Conservation (phyloP, 2,797 vertebrate species). For the Thaleichthys pacificus region DNA sequence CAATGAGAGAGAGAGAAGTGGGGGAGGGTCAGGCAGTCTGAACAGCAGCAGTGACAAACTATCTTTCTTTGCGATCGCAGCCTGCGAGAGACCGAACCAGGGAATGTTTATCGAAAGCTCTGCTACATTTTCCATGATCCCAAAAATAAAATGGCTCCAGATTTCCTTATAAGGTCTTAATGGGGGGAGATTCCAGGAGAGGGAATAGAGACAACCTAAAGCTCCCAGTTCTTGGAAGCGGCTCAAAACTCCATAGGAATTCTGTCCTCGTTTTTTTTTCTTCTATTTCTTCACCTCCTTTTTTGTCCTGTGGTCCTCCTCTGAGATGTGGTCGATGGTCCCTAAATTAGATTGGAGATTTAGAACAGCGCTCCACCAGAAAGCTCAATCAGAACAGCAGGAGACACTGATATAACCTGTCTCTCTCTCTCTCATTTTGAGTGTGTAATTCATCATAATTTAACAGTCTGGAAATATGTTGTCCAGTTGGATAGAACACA, state of each 20-base stretch:
- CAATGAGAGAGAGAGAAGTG: slow-evolving; percentile 42
- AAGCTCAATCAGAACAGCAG: not conserved
- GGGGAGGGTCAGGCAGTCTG: not conserved
- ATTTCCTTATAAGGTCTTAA: slow-evolving; percentile 85
- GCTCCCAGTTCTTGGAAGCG: slow-evolving; percentile 56
- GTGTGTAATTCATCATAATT: not conserved
- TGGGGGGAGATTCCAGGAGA: slow-evolving; percentile 59
- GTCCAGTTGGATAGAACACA: no score
- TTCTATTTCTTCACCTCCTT: not conserved
- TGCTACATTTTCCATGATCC: slow-evolving; percentile 79
- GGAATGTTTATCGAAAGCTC: slow-evolving; percentile 76
- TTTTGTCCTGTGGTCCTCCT: slow-evolving; percentile 27
- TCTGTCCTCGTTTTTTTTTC: slow-evolving; percentile 33
- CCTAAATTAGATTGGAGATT: slow-evolving; percentile 26
- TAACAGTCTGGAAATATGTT: no score
- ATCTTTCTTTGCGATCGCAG: slow-evolving; percentile 60
- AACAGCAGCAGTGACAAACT: slow-evolving; percentile 51
- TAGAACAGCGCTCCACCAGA: not conserved
- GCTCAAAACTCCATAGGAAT: slow-evolving; percentile 43
- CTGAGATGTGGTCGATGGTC: slow-evolving; percentile 28
- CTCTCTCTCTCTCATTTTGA: not conserved
- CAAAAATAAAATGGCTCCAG: slow-evolving; percentile 70
- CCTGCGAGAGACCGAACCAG: slow-evolving; percentile 59
- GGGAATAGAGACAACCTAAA: slow-evolving; percentile 70
- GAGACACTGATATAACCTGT: not conserved